Conservation (phyloP, 2,888 invertebrate genomes). For the Ceriagrion tenellum region DNA sequence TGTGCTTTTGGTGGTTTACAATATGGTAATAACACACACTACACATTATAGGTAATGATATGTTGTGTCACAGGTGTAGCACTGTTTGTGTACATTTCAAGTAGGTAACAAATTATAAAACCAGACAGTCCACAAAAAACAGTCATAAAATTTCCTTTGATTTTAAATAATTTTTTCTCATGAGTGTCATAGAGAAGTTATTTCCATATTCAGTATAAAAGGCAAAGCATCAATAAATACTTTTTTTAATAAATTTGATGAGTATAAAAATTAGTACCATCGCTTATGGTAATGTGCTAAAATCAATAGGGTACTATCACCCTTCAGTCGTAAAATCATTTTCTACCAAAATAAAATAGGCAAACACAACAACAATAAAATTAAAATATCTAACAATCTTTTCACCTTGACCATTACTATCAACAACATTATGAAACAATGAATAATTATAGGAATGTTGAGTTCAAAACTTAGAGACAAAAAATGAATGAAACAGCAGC, state of each 20-base stretch:
- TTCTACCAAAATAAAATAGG: conserved; percentile 55
- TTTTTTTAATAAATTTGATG: background rate
- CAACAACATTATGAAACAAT: conserved; percentile 54
- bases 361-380: conserved; percentile 64
- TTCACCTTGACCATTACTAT: conserved; percentile 41
- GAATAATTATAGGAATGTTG: conserved; percentile 61
- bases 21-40: conserved; percentile 17
- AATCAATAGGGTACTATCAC: background rate
- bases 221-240: conserved; percentile 54
- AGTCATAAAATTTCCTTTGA: background rate
- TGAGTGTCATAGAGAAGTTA: background rate
- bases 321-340: conserved; percentile 30
- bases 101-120: background rate
- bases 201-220: conserved; percentile 42
- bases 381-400: conserved; percentile 59
- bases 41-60: conserved; percentile 48
- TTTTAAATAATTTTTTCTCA: background rate
- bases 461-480: background rate
- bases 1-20: conserved; percentile 28
- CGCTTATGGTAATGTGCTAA: conserved; percentile 34
- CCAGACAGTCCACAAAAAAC: conserved; percentile 12
- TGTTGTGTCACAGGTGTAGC: conserved; percentile 26
- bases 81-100: conserved; percentile 3
- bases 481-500: background rate
- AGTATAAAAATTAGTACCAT: conserved; percentile 63